Conservation (phyloP, 2,113 vertebrate species). For the Jacana jacana region DNA sequence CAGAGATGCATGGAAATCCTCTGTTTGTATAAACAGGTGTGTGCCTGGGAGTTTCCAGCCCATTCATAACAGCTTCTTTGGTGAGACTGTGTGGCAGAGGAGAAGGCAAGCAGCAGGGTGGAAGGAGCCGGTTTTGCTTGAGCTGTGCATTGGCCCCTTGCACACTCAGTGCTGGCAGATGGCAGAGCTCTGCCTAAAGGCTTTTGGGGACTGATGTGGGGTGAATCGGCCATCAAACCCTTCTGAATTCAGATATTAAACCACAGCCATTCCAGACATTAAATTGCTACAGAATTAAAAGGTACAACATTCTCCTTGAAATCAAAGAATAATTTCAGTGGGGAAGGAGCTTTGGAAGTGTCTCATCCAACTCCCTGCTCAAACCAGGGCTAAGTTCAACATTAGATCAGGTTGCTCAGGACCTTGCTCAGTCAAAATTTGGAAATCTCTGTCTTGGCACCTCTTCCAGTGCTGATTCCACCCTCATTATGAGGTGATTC, state of each 20-base stretch:
- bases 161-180: neutral
- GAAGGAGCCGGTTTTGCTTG: neutral
- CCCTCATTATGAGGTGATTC: neutral
- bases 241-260: neutral
- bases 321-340: neutral
- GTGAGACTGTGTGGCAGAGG: neutral
- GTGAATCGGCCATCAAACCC: neutral
- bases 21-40: neutral
- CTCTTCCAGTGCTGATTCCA: neutral
- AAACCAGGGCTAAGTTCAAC: neutral
- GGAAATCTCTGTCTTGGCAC: constrained; percentile 33
- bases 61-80: neutral
- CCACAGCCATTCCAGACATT: neutral
- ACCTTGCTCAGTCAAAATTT: neutral
- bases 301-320: neutral
- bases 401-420: neutral
- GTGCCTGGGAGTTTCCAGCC: neutral
- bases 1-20: neutral
- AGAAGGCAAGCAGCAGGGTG: neutral
- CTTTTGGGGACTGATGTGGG: neutral
- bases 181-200: neutral
- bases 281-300: neutral
- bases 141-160: neutral
- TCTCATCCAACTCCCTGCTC: neutral
- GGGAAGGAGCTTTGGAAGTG: neutral